phyloP scores from a whole-genome alignment of 2,113 vertebrate genomes.

The Barbus barbus region DNA sequence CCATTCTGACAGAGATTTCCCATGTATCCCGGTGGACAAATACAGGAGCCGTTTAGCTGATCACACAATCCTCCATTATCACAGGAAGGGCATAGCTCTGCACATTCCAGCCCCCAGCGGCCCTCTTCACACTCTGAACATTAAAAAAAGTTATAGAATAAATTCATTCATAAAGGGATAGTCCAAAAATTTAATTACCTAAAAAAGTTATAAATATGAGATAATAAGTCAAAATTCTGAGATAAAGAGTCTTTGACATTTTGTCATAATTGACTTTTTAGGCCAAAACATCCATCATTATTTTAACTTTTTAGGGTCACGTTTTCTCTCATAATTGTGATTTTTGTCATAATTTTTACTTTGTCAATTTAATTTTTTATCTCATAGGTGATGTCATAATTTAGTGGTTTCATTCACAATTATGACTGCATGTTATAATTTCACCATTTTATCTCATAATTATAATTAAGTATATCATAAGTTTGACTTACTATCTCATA shows the following conservation, averaged over 20 bases:
- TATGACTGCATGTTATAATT: not conserved
- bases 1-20: slow-evolving; percentile 77
- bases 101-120: slow-evolving; percentile 80
- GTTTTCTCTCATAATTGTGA: not conserved
- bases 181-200: too few species aligned
- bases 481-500: not conserved
- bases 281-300: too few species aligned
- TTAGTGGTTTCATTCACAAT: not conserved
- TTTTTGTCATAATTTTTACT: not conserved
- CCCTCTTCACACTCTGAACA: slow-evolving; percentile 77
- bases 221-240: too few species aligned
- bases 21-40: slow-evolving; percentile 69
- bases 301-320: too few species aligned
- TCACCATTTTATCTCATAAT: not conserved
- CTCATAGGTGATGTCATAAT: not conserved
- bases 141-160: not conserved
- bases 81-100: slow-evolving; percentile 74
- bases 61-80: slow-evolving; percentile 73
- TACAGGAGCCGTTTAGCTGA: slow-evolving; percentile 69
- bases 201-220: too few species aligned
- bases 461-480: too few species aligned
- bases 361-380: not conserved
- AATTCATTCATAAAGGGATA: too few species aligned
- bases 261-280: too few species aligned
- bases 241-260: too few species aligned